These are phyloP conservation scores for Stenopsyche tienmushanensis DNA, from an alignment of 1,140 invertebrate species.

Conservation along the genomic window DNA sequence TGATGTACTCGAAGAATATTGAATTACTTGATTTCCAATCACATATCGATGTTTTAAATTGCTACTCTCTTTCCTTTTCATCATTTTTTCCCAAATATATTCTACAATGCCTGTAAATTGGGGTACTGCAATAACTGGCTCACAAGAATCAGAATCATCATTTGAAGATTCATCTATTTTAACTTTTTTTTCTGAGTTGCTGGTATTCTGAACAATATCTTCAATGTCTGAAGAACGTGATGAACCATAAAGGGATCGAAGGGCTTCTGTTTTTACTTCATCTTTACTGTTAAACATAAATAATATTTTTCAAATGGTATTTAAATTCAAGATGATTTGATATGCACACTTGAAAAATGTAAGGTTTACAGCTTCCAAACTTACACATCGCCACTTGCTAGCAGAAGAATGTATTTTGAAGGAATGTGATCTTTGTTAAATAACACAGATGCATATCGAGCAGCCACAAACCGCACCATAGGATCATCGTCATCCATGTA, in stretches of 20 bases:
- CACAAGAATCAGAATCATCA: constrained; percentile 42
- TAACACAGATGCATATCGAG: constrained; percentile 77
- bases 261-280: constrained; percentile 72
- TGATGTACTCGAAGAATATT: constrained; percentile 66
- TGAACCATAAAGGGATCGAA: constrained; percentile 67
- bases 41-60: constrained; percentile 60
- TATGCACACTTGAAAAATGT: neutral
- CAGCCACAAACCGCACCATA: constrained; percentile 77
- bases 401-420: constrained; percentile 79
- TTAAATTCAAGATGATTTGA: neutral
- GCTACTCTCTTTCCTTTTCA: constrained; percentile 58
- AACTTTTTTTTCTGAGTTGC: neutral
- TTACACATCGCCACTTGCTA: constrained; percentile 81
- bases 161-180: constrained; percentile 40
- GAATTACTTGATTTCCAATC: constrained; percentile 64
- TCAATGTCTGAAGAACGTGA: constrained; percentile 57
- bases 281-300: constrained; percentile 63
- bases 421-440: constrained; percentile 80
- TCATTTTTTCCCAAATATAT: constrained; percentile 66
- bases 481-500: constrained; percentile 67
- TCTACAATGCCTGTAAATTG: constrained; percentile 64
- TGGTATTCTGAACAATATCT: constrained; percentile 52
- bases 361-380: constrained; percentile 36
- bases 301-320: neutral
- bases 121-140: constrained; percentile 48